Base-by-base conservation (phyloP, 2,888 invertebrate species). In the Microplitis manilae region DNA sequence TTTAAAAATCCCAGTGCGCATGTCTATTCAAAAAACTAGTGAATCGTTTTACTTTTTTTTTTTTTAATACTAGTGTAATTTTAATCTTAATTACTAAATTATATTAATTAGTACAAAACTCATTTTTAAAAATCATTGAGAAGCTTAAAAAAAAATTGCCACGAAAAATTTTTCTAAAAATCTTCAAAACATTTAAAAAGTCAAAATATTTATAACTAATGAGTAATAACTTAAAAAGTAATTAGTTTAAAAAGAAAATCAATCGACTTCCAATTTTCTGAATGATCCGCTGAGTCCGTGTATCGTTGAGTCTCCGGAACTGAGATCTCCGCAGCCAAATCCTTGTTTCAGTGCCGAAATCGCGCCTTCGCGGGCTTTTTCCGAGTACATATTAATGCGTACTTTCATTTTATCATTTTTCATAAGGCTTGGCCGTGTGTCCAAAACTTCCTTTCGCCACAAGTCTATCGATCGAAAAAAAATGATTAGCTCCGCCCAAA, bases 231-330 rank as follows among this genome's bases (percentile, higher is more conserved):
- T 15, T 7, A 20, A 69, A 41, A 41, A 8, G 2, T 39, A 20
- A 50, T 59, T 20, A 38, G 41, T 67, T 62, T 59, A 30, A 30
- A 4, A 30, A 6, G 1, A 20, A 60, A 40, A 83, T 91, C 90
- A 95, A 90, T 95, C 95, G 59, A 95, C 95, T 91, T 95, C 95
- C 73, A 95, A 91, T 89, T 95, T 95, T 81, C 95, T 92, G 88
- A 95, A 95, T 85, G 95, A 95, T 73, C 95, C 95, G 4, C 93
- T 94, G 41, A 95, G 92, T 1, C 94, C 95, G 82, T 93, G 92
- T 80, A 88, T 87, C 71, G 93, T 87, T 40, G 94, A 92, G 86
- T 95, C 94, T 60, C 79, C 83, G 62, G 86, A 85, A 6, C 93
- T 93, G 30, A 94, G 93, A 0, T 93, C 91, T 67, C 93, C 92